Evolutionary conservation across 2,888 invertebrate genomes (phyloP), one percentile per base, ranked within the genome.

Genomic region (Volucella bombylans): DNA sequence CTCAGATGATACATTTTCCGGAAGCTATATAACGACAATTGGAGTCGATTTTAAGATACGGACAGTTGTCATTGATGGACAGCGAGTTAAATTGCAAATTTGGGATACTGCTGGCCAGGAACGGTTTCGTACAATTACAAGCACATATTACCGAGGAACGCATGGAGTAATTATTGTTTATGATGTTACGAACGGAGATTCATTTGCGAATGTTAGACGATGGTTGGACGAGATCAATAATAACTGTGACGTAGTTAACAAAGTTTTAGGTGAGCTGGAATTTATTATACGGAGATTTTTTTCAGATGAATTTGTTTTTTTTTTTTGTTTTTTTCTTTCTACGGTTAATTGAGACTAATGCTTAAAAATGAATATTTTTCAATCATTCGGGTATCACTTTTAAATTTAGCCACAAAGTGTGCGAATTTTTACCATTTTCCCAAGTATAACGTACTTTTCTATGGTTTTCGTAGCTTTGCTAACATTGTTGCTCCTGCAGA

Each of bases 31-130:
- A 91, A 99, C 99, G 80, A 99, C 99, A 61, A 99, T 99, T 92
- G 99, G 99, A 86, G 99, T 99, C 69, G 99, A 99, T 94, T 99
- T 99, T 93, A 99, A 99, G 94, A 99, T 99, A 91, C 95, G 99
- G 90, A 99, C 99, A 87, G 95, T 99, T 89, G 96, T 95, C 90
- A 94, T 98, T 89, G 96, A 97, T 90, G 97, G 97, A 79, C 95
- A 97, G 91, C 94, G 96, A 90, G 97, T 98, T 64, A 98, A 98
- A 92, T 93, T 98, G 87, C 98, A 98, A 93, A 99, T 99, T 90
- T 99, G 99, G 99, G 98, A 98, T 92, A 98, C 98, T 45, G 98
- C 98, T 78, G 98, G 98, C 0, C 98, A 99, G 92, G 98, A 99
- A 92, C 93, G 98, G 89, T 99, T 99, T 93, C 94, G 99, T 90